Evolutionary conservation across 2,797 vertebrate genomes (phyloP).

Genomic region (Amniataba percoides): DNA sequence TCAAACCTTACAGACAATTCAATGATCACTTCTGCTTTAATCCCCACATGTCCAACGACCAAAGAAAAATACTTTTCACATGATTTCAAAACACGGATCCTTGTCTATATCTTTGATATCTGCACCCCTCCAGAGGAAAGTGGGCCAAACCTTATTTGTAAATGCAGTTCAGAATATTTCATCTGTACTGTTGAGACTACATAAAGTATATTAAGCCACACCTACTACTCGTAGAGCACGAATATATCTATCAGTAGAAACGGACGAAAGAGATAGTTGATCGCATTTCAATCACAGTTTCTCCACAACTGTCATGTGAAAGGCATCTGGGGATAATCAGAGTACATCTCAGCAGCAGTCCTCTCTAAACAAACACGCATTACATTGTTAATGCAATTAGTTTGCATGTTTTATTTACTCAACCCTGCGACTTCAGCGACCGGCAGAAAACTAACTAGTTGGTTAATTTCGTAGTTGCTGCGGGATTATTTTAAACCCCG

Average conservation of each 20-base stretch:
- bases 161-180: conserved; percentile 41
- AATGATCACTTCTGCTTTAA: conserved; percentile 24
- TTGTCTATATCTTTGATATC: conserved; percentile 31
- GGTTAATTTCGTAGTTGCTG: not conserved
- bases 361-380: no score
- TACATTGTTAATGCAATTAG: no score
- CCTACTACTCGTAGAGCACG: no score
- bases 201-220: conserved; percentile 5
- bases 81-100: conserved; percentile 57
- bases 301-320: conserved; percentile 13
- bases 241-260: not conserved
- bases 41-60: conserved; percentile 52
- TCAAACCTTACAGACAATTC: not conserved
- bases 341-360: no score
- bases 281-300: conserved; percentile 1
- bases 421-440: not conserved
- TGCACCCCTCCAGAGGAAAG: conserved; percentile 42
- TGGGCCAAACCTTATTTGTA: conserved; percentile 53
- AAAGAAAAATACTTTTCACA: conserved; percentile 77
- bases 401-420: not conserved
- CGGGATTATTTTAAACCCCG: conserved; percentile 39
- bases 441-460: not conserved
- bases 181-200: conserved; percentile 17
- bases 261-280: not conserved
- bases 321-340: not conserved